phyloP scores from a whole-genome alignment of 2,113 vertebrate species.

The Ptychochromis oligacanthus region DNA sequence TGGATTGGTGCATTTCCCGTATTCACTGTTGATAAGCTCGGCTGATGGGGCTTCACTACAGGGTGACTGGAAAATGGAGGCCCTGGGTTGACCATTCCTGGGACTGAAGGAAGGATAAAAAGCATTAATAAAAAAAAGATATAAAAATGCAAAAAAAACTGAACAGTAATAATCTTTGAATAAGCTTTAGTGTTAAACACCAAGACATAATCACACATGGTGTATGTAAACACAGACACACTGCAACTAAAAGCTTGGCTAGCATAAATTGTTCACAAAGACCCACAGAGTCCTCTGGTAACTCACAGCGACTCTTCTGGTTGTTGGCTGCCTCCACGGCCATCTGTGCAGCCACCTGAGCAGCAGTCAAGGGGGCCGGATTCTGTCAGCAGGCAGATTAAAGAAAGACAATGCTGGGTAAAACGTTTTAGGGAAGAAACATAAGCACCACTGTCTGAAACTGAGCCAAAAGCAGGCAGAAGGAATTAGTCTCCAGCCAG shows the following conservation, averaged over 20 bases:
- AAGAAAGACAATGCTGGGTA: conserved; percentile 47
- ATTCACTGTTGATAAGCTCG: conserved; percentile 85
- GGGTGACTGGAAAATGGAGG: conserved; percentile 79
- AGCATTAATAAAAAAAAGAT: not conserved
- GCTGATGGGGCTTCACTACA: conserved; percentile 78
- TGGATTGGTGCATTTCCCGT: conserved; percentile 78
- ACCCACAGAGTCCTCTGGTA: not conserved
- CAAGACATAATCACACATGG: not conserved
- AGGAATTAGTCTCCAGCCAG: conserved; percentile 34
- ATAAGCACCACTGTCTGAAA: conserved; percentile 42
- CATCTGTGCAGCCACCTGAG: conserved; percentile 86
- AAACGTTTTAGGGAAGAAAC: conserved; percentile 37
- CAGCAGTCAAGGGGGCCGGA: conserved; percentile 73
- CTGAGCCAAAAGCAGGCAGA: conserved; percentile 24
- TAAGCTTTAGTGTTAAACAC: not conserved
- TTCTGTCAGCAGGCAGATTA: conserved; percentile 56
- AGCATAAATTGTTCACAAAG: conserved; percentile 24
- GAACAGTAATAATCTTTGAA: not conserved
- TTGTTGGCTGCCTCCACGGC: conserved; percentile 86
- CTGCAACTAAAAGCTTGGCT: conserved; percentile 4
- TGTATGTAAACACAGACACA: not conserved
- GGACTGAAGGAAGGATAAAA: conserved; percentile 44
- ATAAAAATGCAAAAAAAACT: not conserved
- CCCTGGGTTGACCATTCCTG: conserved; percentile 64
- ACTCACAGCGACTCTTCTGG: conserved; percentile 90